A percentile compares a stretch with the other conserved stretches of the same genome.
phyloP scores from a whole-genome alignment of 2,113 vertebrate genomes.

The Spea bombifrons region DNA sequence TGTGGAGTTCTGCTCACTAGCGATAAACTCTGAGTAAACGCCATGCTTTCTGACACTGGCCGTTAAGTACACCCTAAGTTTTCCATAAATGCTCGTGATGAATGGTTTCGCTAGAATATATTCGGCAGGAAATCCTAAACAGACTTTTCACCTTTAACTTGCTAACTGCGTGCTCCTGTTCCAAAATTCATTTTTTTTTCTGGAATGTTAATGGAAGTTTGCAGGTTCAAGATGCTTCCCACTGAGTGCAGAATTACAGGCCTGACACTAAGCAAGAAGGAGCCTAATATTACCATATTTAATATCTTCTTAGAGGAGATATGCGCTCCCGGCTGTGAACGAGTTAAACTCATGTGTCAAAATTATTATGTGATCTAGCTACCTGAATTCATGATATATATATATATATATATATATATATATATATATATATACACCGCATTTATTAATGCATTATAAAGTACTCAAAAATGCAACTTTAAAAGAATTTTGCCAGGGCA shows the following conservation, averaged over 20 bases:
- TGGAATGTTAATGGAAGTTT: conserved; percentile 43
- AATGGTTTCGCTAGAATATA: conserved; percentile 4
- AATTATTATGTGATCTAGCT: no score
- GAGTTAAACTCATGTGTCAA: background rate
- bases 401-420: conserved; percentile 2
- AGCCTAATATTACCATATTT: no score
- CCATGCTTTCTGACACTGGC: background rate
- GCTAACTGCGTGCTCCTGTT: conserved; percentile 16
- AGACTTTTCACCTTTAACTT: conserved; percentile 43
- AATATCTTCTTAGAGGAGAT: no score
- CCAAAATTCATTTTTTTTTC: background rate
- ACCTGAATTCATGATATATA: background rate
- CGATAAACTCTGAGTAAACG: conserved; percentile 9
- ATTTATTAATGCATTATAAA: no score
- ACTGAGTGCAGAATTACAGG: conserved; percentile 5
- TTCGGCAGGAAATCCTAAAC: conserved; percentile 42
- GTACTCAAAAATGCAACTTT: no score
- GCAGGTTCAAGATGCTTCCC: conserved; percentile 23
- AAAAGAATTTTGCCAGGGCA: no score
- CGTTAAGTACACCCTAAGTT: background rate
- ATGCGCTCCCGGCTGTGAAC: no score
- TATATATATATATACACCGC: background rate
- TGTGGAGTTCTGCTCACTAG: background rate
- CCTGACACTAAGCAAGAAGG: background rate
- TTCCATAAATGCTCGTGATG: conserved; percentile 11